Conservation (phyloP, 2,113 vertebrate genomes). For the Triplophysa siluroides region DNA sequence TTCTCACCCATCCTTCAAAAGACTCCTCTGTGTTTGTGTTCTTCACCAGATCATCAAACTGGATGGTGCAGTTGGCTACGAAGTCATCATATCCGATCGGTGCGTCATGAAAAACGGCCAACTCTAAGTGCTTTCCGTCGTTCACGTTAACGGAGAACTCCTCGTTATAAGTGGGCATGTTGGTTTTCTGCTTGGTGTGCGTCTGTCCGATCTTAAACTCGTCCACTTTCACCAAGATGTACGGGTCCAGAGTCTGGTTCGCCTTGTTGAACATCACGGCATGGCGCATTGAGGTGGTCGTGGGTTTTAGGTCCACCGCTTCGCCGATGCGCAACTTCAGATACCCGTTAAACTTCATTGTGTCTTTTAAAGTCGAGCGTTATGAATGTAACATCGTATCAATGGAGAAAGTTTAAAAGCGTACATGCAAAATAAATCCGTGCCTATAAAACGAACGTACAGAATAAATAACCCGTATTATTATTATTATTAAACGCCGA, state of each 20-base stretch:
- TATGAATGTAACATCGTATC: conserved; percentile 5
- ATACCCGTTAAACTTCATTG: conserved; percentile 94
- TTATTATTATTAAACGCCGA: neutral
- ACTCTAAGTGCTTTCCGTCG: conserved; percentile 83
- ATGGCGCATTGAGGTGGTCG: conserved; percentile 87
- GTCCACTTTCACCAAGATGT: conserved; percentile 94
- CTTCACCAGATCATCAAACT: conserved; percentile 86
- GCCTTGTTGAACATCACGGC: conserved; percentile 87
- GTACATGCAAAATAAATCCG: neutral
- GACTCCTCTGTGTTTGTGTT: conserved; percentile 78
- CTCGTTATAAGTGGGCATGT: conserved; percentile 94
- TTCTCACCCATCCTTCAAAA: conserved; percentile 95
- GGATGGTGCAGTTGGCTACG: conserved; percentile 92
- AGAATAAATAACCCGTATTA: neutral
- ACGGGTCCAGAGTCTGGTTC: conserved; percentile 82
- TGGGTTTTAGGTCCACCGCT: conserved; percentile 91
- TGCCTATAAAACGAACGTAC: neutral
- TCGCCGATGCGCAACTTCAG: conserved; percentile 92
- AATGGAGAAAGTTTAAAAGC: neutral
- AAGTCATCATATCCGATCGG: conserved; percentile 97
- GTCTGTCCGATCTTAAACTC: conserved; percentile 91
- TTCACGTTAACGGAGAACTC: conserved; percentile 88
- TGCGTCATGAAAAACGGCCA: conserved; percentile 95
- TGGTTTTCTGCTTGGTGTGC: conserved; percentile 92
- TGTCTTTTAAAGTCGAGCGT: neutral